Evolutionary conservation across 1,140 invertebrate genomes (phyloP), one percentile per base, ranked within the genome.

Genomic region (Papilio xuthus): DNA sequence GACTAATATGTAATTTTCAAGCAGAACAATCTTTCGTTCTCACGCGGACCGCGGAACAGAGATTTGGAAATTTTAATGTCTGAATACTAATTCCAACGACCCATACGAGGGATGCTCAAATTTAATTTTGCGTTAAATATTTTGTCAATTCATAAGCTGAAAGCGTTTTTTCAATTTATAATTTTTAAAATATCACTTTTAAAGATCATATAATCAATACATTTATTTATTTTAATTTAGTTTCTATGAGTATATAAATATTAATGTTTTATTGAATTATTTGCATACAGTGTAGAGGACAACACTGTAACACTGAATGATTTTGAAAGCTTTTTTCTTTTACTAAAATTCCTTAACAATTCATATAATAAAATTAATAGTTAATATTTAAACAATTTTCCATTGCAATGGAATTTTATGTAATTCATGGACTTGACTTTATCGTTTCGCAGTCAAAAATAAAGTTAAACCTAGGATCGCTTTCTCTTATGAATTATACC

Each of bases 81-180:
- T 81, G 77, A 82, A 81, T 80, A 80, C 42, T 84, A 85, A 86
- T 86, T 85, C 82, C 84, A 86, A 86, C 81, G 83, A 79, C 77
- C 74, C 79, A 56, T 81, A 77, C 77, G 73, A 78, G 78, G 79
- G 74, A 74, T 67, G 76, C 63, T 81, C 76, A 78, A 81, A 85
- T 86, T 86, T 83, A 86, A 86, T 86, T 86, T 84, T 74, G 83
- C 83, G 82, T 78, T 81, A 83, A 83, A 82, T 82, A 44, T 50
- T 4, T 32, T 42, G 60, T 12, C 50, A 75, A 80, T 78, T 79
- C 12, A 80, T 26, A 74, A 74, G 67, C 73, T 23, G n/a, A 42
- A 1, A 70, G 81, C 80, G 79, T 53, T 75, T 28, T 26, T 77
- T 15, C 56, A 56, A 20, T n/a, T n/a, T 37, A 6, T 6, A 60